A percentile compares a stretch with the other conserved stretches of the same genome.
Evolutionary conservation across 2,113 vertebrate species (phyloP).

Genomic region (human): GRCh38 chrX:24740001-24740500

Average conservation of each 20-base stretch:
- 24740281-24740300: not conserved
- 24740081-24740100: not conserved
- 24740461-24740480: not conserved
- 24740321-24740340: not conserved
- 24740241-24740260: not conserved
- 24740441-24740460: not conserved
- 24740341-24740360: slow-evolving; percentile 19
- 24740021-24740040: not conserved
- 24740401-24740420: not conserved
- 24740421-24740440: not conserved
- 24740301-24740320: not conserved
- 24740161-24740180: not conserved
- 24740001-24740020: not conserved
- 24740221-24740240: slow-evolving; percentile 9
- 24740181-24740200: not conserved
- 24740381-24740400: not conserved
- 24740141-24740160: slow-evolving; percentile 26
- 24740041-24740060: not conserved
- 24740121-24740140: not conserved
- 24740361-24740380: not conserved
- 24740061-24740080: not conserved
- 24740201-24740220: not conserved
- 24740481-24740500: slow-evolving; percentile 1
- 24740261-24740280: not conserved
- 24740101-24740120: slow-evolving; percentile 6